These are phyloP conservation scores for Cephalotes varians DNA, from an alignment of 2,888 invertebrate genomes.

Conservation along the genomic window DNA sequence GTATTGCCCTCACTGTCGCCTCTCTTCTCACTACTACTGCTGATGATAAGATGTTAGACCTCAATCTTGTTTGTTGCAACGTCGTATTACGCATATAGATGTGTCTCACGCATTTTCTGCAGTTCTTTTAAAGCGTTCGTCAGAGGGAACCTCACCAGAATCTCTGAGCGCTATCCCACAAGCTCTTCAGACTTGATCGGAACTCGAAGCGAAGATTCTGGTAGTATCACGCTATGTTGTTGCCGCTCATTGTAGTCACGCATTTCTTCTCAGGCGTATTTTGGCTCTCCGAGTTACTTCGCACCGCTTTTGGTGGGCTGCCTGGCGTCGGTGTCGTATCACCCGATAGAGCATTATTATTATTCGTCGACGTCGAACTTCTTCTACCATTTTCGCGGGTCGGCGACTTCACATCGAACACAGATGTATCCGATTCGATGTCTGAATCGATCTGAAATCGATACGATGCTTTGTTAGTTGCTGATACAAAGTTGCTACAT, in stretches of 20 bases:
- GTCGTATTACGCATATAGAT: conserved; percentile 6
- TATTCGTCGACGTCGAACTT: conserved; percentile 86
- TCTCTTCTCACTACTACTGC: conserved; percentile 1
- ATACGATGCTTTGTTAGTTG: neutral
- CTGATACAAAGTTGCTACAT: neutral
- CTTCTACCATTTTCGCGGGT: conserved; percentile 85
- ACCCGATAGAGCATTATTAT: conserved; percentile 86
- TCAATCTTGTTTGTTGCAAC: conserved; percentile 6
- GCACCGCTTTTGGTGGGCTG: conserved; percentile 85
- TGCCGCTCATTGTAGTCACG: conserved; percentile 88
- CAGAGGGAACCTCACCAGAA: conserved; percentile 77
- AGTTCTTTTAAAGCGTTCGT: neutral
- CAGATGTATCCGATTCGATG: conserved; percentile 88
- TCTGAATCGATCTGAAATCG: conserved; percentile 87
- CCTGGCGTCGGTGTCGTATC: conserved; percentile 84
- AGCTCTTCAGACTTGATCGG: conserved; percentile 81
- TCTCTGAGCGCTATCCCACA: conserved; percentile 82
- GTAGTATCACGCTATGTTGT: conserved; percentile 87
- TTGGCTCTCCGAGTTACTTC: conserved; percentile 87
- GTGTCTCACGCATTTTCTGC: conserved; percentile 7
- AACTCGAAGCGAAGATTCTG: conserved; percentile 84
- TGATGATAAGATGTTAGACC: conserved; percentile 6
- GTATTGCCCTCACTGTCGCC: neutral
- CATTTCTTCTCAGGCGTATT: conserved; percentile 87
- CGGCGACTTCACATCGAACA: conserved; percentile 88